Evolutionary conservation across 2,888 invertebrate genomes (phyloP).

Genomic region (Hemistola chrysoprasaria): DNA sequence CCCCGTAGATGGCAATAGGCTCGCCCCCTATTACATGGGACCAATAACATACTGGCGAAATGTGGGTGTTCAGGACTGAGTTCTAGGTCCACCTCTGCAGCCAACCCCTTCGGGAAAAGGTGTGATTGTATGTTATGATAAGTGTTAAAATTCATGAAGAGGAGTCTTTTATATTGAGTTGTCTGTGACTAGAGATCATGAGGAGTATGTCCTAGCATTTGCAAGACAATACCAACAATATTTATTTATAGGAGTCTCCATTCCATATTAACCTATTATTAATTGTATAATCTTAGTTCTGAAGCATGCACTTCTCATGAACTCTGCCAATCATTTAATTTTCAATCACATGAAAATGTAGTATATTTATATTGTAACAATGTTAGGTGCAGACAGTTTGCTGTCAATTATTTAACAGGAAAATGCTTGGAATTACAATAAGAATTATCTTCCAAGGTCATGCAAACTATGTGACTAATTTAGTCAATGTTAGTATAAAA

Average conservation of each 20-base stretch:
- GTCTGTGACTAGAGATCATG: conserved; percentile 42
- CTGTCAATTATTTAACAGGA: conserved; percentile 60
- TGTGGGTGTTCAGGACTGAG: too few species aligned
- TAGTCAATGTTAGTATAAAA: conserved; percentile 9
- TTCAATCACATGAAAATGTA: conserved; percentile 44
- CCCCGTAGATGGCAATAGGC: too few species aligned
- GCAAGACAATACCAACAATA: conserved; percentile 37
- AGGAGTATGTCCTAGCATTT: conserved; percentile 41
- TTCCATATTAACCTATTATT: conserved; percentile 21
- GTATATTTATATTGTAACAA: conserved; percentile 46
- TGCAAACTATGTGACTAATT: conserved; percentile 15
- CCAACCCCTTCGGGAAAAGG: too few species aligned
- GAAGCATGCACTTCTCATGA: conserved; percentile 36
- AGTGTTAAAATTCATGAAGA: too few species aligned
- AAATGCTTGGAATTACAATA: conserved; percentile 39
- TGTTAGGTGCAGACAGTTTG: conserved; percentile 64
- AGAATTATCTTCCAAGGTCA: conserved; percentile 32
- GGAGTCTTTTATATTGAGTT: conserved; percentile 18
- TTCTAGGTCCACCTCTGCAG: too few species aligned
- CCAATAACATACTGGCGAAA: too few species aligned
- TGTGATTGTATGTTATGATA: too few species aligned
- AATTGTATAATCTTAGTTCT: conserved; percentile 6
- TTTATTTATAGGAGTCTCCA: conserved; percentile 26
- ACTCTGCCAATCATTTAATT: conserved; percentile 24
- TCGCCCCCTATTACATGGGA: too few species aligned